phyloP scores from a whole-genome alignment of 2,113 vertebrate species.

The Cavia aperea region DNA sequence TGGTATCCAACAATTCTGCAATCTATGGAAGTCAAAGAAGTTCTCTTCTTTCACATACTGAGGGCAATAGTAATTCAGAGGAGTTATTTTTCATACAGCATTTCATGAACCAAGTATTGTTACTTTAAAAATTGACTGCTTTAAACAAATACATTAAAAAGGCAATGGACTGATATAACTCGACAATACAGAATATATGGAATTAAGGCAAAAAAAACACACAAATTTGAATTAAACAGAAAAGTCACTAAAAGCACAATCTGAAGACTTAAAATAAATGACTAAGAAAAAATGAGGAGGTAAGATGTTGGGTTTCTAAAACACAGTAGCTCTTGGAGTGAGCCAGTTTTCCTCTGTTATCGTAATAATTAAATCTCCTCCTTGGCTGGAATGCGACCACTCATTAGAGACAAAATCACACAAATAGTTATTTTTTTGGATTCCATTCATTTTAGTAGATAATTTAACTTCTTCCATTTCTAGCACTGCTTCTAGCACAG shows the following conservation, averaged over 20 bases:
- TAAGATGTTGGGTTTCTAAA: slow-evolving; percentile 34
- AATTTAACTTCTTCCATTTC: slow-evolving; percentile 48
- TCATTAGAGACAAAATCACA: slow-evolving; percentile 20
- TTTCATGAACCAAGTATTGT: background rate
- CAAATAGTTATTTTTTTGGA: slow-evolving; percentile 49
- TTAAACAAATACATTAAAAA: slow-evolving; percentile 34
- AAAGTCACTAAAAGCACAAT: slow-evolving; percentile 50
- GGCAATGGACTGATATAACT: slow-evolving; percentile 44
- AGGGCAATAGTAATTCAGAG: background rate
- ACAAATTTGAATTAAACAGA: slow-evolving; percentile 58
- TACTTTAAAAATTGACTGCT: background rate
- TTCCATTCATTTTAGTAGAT: slow-evolving; percentile 48
- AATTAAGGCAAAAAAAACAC: slow-evolving; percentile 63
- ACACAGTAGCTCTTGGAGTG: background rate
- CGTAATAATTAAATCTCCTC: background rate
- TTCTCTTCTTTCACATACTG: background rate
- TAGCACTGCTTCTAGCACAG: background rate
- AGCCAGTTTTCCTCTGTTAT: background rate
- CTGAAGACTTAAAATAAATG: slow-evolving; percentile 46
- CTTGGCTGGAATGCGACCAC: slow-evolving; percentile 21
- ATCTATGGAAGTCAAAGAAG: background rate
- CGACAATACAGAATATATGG: slow-evolving; percentile 51
- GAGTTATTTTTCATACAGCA: background rate
- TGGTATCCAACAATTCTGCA: too few relatives aligned
- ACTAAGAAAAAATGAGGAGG: slow-evolving; percentile 51